A percentile compares a stretch with the other conserved stretches of the same genome.
phyloP scores from a whole-genome alignment of 2,888 invertebrate species.

The Melanostoma scalare region DNA sequence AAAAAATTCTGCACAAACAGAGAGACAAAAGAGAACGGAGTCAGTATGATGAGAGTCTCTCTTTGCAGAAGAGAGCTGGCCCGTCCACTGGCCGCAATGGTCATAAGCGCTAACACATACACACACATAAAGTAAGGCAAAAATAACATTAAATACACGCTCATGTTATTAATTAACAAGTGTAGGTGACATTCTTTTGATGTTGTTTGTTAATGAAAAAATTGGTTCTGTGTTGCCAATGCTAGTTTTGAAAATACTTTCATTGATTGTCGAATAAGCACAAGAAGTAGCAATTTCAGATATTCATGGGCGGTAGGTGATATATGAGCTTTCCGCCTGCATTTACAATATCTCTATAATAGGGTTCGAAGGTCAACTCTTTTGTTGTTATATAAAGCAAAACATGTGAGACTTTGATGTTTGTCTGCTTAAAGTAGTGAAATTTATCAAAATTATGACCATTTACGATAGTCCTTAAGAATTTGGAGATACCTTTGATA shows the following conservation, averaged over 20 bases:
- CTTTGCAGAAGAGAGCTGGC: conserved; percentile 38
- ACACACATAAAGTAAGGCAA: conserved; percentile 12
- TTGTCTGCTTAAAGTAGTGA: not conserved
- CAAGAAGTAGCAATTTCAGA: too few species aligned
- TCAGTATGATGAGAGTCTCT: not conserved
- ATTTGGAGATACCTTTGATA: too few species aligned
- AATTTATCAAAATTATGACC: not conserved
- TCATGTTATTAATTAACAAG: conserved; percentile 72
- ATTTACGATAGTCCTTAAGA: too few species aligned
- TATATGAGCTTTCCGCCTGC: too few species aligned
- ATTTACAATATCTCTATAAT: too few species aligned
- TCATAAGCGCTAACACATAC: conserved; percentile 45
- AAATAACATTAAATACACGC: conserved; percentile 33
- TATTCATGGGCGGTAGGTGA: too few species aligned
- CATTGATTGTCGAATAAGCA: not conserved
- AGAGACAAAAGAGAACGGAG: conserved; percentile 14
- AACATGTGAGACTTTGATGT: not conserved
- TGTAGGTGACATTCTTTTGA: conserved; percentile 73
- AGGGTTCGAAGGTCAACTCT: conserved; percentile 17
- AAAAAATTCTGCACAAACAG: conserved; percentile 46
- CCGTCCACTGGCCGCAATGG: conserved; percentile 2
- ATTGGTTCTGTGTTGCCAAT: conserved; percentile 54
- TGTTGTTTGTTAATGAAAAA: conserved; percentile 69
- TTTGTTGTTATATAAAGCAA: not conserved
- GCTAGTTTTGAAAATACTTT: not conserved